Evolutionary conservation across 2,888 invertebrate genomes (phyloP).

Genomic region (Gerris lacustris): DNA sequence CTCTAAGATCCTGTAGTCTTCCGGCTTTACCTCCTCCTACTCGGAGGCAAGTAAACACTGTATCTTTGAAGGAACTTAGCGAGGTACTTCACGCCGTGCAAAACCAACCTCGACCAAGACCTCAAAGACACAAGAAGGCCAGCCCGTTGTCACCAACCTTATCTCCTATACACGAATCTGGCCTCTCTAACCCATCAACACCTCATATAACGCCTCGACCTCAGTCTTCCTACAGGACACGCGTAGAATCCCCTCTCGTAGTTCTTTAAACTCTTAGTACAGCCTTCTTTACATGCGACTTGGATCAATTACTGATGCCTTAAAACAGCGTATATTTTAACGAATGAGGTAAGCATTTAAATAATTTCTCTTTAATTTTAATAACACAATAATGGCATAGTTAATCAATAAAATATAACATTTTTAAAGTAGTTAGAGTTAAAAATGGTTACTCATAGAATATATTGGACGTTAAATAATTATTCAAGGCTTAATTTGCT

Average conservation of each 20-base stretch:
- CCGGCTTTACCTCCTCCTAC: conserved; percentile 42
- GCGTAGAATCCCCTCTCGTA: neutral
- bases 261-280: neutral
- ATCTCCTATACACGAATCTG: conserved; percentile 59
- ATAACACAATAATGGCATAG: no score
- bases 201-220: conserved; percentile 24
- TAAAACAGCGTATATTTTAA: no score
- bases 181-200: conserved; percentile 48
- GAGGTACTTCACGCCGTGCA: conserved; percentile 44
- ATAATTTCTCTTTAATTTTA: no score
- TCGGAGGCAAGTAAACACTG: conserved; percentile 41
- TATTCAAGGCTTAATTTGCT: no score
- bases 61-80: conserved; percentile 44
- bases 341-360: no score
- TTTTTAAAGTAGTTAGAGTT: no score
- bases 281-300: neutral
- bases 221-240: neutral
- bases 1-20: conserved; percentile 25
- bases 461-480: no score
- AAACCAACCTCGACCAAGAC: conserved; percentile 22
- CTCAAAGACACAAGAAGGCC: conserved; percentile 31
- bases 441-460: no score
- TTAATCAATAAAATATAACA: no score
- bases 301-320: neutral
- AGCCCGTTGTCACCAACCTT: conserved; percentile 40